phyloP scores from a whole-genome alignment of 2,797 vertebrate species.

The Lagodon rhomboides region DNA sequence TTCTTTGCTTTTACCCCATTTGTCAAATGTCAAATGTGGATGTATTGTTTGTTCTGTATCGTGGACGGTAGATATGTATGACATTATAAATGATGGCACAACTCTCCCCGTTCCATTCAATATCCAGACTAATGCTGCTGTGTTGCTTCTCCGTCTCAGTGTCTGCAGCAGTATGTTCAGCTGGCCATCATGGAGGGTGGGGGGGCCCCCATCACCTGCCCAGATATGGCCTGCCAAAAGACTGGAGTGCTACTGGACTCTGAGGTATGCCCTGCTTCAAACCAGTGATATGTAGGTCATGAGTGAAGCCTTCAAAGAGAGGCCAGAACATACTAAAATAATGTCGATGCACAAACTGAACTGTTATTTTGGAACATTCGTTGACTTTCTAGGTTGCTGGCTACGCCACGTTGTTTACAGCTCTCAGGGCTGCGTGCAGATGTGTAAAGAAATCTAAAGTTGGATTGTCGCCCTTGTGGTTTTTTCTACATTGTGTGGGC shows the following conservation, averaged over 20 bases:
- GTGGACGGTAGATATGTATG: not conserved
- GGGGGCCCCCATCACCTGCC: conserved; percentile 94
- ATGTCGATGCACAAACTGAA: not conserved
- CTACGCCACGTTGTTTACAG: conserved; percentile 8
- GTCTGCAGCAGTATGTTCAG: conserved; percentile 93
- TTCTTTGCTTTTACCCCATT: not conserved
- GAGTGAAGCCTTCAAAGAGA: conserved; percentile 5
- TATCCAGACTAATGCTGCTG: conserved; percentile 4
- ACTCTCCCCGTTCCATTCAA: not conserved
- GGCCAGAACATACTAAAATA: not conserved
- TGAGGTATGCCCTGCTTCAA: conserved; percentile 88
- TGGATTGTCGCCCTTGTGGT: conserved; percentile 18
- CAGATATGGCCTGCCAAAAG: conserved; percentile 91
- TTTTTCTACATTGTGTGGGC: conserved; percentile 3
- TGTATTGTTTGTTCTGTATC: not conserved
- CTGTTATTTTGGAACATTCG: not conserved
- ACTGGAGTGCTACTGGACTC: conserved; percentile 90
- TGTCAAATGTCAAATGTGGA: not conserved
- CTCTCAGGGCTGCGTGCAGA: conserved; percentile 1
- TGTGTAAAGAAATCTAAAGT: conserved; percentile 17
- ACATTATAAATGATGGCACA: not conserved
- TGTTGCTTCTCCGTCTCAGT: conserved; percentile 82
- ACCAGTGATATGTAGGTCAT: conserved; percentile 24
- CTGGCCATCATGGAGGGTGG: conserved; percentile 93
- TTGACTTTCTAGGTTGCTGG: conserved; percentile 12